Evolutionary conservation across 1,140 invertebrate species (phyloP), one percentile per base, ranked within the genome.

Genomic region (Diachasma alloeum): DNA sequence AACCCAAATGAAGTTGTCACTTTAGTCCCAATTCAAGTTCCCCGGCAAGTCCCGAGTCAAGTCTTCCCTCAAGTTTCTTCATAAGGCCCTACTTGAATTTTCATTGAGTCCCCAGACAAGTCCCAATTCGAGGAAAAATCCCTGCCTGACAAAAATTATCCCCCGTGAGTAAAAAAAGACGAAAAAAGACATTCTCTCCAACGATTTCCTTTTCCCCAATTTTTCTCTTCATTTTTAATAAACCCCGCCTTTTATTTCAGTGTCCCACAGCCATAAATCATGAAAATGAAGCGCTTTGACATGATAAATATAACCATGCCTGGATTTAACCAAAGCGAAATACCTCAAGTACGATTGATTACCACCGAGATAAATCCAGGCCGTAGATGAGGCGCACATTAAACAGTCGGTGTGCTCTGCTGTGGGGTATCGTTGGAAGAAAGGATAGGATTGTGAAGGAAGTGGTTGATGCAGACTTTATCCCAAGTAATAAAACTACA

Each of bases 221-320:
- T 42, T 42, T 42, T 42, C 13, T 42, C 13, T 11, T 42, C 39
- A 4, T 11, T 42, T 42, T 42, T 42, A 42, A 42, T 42, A 42
- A 42, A 42, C 39, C 39, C 39, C 22, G 10, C 26, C 22, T 63
- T 63, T 19, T 15, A 26, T 31, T 63, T 26, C 24, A 26, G 8
- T 63, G 24, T 63, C 59, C 8, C 24, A 73, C 63, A 83, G 11
- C 24, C 82, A 87, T 87, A 86, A 86, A 86, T 87, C 86, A 87
- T 87, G 83, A 81, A 86, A 87, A 86, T 86, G 83, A 86, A 86
- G 81, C 83, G 81, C 83, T 86, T 11, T 83, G 84, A 83, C 83
- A 83, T 87, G 85, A 87, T 87, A 86, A 87, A 87, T 87, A 86
- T 84, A 84, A 80, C 81, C 78, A 78, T 42, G 79, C 80, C 83